phyloP scores from a whole-genome alignment of 2,113 vertebrate species.

The Cheilinus undulatus region DNA sequence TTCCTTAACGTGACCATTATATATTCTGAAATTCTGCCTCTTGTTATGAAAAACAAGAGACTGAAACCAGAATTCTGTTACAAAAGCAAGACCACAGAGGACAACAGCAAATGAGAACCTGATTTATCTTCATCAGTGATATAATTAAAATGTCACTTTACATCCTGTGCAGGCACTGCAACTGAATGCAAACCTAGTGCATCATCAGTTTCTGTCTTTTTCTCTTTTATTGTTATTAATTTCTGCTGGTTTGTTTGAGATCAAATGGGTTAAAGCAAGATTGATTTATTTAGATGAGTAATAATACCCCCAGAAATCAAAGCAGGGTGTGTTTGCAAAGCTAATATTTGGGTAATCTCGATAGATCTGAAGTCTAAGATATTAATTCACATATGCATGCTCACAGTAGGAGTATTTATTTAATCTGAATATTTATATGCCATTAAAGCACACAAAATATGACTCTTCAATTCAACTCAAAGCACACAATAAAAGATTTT shows the following conservation, averaged over 20 bases:
- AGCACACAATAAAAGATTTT: background rate
- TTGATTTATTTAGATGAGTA: slow-evolving; percentile 41
- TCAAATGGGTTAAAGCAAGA: slow-evolving; percentile 34
- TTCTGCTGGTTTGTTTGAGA: slow-evolving; percentile 40
- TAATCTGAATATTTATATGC: background rate
- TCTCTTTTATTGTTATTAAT: slow-evolving; percentile 55
- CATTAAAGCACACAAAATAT: too few species aligned
- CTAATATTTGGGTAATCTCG: slow-evolving; percentile 2
- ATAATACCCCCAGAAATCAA: slow-evolving; percentile 24
- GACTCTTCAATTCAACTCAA: background rate
- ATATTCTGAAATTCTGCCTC: slow-evolving; percentile 27
- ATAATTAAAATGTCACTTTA: slow-evolving; percentile 69
- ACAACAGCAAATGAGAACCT: slow-evolving; percentile 59
- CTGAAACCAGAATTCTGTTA: slow-evolving; percentile 50
- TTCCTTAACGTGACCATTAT: slow-evolving; percentile 15
- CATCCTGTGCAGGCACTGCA: slow-evolving; percentile 33
- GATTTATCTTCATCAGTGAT: slow-evolving; percentile 65
- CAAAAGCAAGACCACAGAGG: slow-evolving; percentile 55
- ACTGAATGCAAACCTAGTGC: slow-evolving; percentile 55
- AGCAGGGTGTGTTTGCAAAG: slow-evolving; percentile 23
- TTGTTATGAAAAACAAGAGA: slow-evolving; percentile 44
- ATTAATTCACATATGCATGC: background rate
- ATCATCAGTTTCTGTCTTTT: slow-evolving; percentile 24
- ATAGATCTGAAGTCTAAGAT: background rate
- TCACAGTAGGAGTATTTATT: background rate